Conservation (phyloP, 2,113 vertebrate species). For the Siniperca chuatsi region DNA sequence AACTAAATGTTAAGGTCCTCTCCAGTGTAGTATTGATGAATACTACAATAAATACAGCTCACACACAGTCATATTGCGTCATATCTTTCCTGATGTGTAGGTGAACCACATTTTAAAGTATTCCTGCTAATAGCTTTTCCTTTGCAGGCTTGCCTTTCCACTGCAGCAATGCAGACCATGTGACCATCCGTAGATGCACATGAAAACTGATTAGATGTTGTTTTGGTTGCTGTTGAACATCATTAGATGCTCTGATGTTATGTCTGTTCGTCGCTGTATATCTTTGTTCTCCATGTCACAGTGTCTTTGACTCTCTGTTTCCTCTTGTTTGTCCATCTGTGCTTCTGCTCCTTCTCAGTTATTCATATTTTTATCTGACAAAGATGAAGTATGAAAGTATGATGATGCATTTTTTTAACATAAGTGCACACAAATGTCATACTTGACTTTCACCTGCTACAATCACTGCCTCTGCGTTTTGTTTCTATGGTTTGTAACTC, state of each 20-base stretch:
- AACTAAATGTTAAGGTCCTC: neutral
- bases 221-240: constrained; percentile 10
- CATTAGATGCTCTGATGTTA: neutral
- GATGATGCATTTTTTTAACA: neutral
- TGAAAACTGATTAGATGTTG: neutral
- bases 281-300: constrained; percentile 1
- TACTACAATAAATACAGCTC: neutral
- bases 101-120: neutral
- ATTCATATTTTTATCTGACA: constrained; percentile 58
- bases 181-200: constrained; percentile 41
- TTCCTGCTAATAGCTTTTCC: constrained; percentile 16
- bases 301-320: constrained; percentile 31
- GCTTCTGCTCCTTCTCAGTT: constrained; percentile 23
- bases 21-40: neutral
- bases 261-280: neutral
- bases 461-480: constrained; percentile 51
- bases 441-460: constrained; percentile 39
- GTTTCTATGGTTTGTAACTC: constrained; percentile 66
- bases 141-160: constrained; percentile 16
- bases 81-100: neutral
- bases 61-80: neutral
- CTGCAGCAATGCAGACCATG: constrained; percentile 26
- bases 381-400: constrained; percentile 57
- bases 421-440: neutral
- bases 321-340: constrained; percentile 24